Evolutionary conservation across 2,797 vertebrate species (phyloP).

Genomic region (Brachyalestes nurse): DNA sequence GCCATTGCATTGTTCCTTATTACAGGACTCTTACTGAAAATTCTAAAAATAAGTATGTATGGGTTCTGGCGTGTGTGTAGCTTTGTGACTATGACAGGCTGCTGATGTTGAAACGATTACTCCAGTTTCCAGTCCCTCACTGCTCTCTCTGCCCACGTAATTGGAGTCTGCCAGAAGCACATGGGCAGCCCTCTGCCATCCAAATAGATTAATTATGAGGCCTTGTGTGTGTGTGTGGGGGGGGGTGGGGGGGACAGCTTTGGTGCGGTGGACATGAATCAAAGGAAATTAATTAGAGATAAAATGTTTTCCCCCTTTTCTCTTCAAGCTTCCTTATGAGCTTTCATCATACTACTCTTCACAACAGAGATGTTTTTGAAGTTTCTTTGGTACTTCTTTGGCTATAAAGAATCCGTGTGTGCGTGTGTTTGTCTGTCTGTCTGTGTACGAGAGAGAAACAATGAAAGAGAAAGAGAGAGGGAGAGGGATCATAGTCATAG

Average conservation of each 20-base stretch:
- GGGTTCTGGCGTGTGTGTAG: neutral
- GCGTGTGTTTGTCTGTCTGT: no score
- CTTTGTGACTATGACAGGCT: conserved; percentile 13
- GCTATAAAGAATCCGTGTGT: neutral
- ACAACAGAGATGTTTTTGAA: conserved; percentile 45
- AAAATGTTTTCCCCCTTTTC: conserved; percentile 55
- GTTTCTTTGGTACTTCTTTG: conserved; percentile 54
- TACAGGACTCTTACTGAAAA: conserved; percentile 15
- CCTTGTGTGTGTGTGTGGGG: conserved; percentile 32
- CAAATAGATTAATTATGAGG: conserved; percentile 64
- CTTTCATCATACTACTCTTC: conserved; percentile 39
- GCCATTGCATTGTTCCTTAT: neutral
- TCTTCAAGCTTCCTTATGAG: conserved; percentile 42
- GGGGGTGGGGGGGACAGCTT: conserved; percentile 55
- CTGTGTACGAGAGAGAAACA: no score
- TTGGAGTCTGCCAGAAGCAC: conserved; percentile 49
- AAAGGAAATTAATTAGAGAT: conserved; percentile 68
- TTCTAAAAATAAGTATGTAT: neutral
- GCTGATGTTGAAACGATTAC: conserved; percentile 35
- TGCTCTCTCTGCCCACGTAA: conserved; percentile 45
- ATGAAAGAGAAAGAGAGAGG: no score
- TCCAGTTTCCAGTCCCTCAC: conserved; percentile 13
- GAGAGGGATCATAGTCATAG: no score
- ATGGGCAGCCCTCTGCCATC: conserved; percentile 43
- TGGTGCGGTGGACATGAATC: conserved; percentile 63